Evolutionary conservation across 2,113 vertebrate genomes (phyloP), one percentile per base, ranked within the genome.

Genomic region (Todiramphus chloris): DNA sequence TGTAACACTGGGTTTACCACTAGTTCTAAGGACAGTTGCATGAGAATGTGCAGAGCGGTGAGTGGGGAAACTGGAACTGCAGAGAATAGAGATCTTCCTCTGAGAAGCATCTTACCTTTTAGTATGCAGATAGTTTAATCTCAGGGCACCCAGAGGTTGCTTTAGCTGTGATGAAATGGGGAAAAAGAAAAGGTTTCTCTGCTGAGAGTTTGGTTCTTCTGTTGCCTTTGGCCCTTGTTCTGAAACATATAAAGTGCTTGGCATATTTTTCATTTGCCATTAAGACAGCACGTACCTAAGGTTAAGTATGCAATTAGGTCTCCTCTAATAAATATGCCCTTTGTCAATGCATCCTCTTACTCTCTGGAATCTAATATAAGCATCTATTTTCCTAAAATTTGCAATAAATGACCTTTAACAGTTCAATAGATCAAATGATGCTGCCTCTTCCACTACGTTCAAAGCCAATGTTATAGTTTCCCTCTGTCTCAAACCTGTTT

Each of bases 251-350:
- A 66, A 73, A 79, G 88, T 39, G 10, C 41, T 83, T 92, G 72
- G 16, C 31, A 15, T 83, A 68, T 85, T 94, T 94, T 95, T 93
- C 66, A 87, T 85, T 94, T 95, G 62, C 88, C 53, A 58, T 69
- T 68, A 80, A 90, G 74, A 35, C 75, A 87, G 70, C 39, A 11
- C 12, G 41, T 80, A 86, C 55, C 59, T 80, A 76, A 88, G 90
- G 92, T 94, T 90, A 96, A 94, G 82, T 88, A 66, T n/a, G 83
- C 90, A 90, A 77, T 96, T 93, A 95, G 73, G 41, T 91, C 70
- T 89, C 21, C 50, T 91, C 21, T 93, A 89, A 93, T 82, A 93
- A 96, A 83, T 79, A 33, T 50, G 58, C 39, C 66, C 81, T 91
- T 93, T 89, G 27, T 91, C 81, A 94, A 75, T 18, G 35, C 30